These are phyloP conservation scores for Drosophila anomelani DNA, from an alignment of 2,888 invertebrate genomes.

Conservation along the genomic window DNA sequence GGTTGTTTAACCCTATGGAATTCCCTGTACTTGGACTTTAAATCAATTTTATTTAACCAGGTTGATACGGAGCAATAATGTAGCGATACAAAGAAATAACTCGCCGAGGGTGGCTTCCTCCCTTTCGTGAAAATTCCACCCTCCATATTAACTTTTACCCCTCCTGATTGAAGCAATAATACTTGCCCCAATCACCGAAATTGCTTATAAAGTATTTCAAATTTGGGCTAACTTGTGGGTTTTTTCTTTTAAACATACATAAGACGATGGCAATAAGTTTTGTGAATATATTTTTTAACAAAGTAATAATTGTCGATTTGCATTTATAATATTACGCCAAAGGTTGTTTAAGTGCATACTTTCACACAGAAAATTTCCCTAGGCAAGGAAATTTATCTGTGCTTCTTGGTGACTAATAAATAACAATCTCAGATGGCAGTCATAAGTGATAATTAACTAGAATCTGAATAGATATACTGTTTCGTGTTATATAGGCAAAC, in stretches of 20 bases:
- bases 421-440: background rate
- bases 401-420: slow-evolving; percentile 2
- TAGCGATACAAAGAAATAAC: slow-evolving; percentile 1
- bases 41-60: slow-evolving; percentile 9
- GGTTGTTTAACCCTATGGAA: slow-evolving; percentile 6
- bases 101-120: slow-evolving; percentile 5
- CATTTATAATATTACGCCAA: background rate
- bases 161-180: background rate
- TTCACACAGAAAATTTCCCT: background rate
- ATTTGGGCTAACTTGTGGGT: background rate
- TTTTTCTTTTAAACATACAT: background rate
- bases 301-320: background rate
- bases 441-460: background rate
- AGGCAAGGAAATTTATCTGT: background rate
- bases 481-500: background rate
- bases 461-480: background rate
- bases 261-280: too few species aligned
- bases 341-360: background rate
- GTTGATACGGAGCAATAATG: background rate
- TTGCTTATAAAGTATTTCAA: background rate
- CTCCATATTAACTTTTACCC: background rate
- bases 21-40: background rate
- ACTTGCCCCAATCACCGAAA: background rate
- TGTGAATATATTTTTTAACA: background rate
- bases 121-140: background rate